phyloP scores from a whole-genome alignment of 2,113 vertebrate genomes.

The Leiothrix lutea region DNA sequence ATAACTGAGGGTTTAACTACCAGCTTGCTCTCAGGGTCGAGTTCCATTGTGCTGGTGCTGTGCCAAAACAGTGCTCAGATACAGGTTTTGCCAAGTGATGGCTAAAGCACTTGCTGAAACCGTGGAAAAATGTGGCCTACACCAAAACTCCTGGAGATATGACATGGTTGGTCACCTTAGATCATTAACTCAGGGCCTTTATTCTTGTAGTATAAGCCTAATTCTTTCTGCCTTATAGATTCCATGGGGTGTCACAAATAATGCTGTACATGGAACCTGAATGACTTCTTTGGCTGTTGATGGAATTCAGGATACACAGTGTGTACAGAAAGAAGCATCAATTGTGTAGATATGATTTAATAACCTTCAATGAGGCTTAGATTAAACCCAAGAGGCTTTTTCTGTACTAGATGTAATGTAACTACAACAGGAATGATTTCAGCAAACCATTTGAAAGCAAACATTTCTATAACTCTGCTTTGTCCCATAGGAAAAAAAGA shows the following conservation, averaged over 20 bases:
- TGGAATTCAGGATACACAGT: not conserved
- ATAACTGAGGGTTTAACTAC: not conserved
- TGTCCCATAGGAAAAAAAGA: not conserved
- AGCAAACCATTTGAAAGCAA: not conserved
- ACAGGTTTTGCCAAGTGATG: accelerated
- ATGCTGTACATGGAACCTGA: accelerated
- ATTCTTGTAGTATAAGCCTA: not conserved
- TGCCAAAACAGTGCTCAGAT: not conserved
- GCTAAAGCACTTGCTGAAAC: not conserved
- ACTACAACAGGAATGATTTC: not conserved
- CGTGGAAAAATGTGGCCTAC: not conserved
- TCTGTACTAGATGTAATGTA: not conserved
- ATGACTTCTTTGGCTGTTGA: not conserved
- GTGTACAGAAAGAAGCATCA: not conserved
- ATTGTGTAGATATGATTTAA: not conserved
- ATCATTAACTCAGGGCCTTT: not conserved
- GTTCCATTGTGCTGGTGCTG: not conserved
- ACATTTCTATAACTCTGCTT: not conserved
- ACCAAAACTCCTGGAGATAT: not conserved
- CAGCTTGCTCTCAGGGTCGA: not conserved
- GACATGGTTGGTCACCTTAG: not conserved
- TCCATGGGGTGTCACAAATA: accelerated
- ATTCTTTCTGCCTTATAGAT: not conserved
- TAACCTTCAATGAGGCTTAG: not conserved
- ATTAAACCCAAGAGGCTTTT: not conserved